A percentile compares a stretch with the other conserved stretches of the same genome.
Conservation (phyloP, 1,140 invertebrate genomes). For the Andrena cerasifolii region DNA sequence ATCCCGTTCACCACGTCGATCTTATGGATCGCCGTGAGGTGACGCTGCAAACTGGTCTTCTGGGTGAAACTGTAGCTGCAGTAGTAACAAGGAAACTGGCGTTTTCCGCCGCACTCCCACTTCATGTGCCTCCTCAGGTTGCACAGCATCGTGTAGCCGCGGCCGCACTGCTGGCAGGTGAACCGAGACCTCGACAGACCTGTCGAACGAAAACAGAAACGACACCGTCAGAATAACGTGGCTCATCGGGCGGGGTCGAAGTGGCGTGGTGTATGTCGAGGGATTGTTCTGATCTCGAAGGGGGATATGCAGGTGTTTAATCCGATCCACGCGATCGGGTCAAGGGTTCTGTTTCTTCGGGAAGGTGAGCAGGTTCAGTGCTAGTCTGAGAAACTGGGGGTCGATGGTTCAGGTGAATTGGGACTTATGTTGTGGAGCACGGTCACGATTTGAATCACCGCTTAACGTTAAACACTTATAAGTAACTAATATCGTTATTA, state of each 20-base stretch:
- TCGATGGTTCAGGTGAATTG: too few relatives aligned
- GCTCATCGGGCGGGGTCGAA: not conserved
- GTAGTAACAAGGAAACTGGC: conserved; percentile 74
- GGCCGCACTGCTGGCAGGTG: conserved; percentile 70
- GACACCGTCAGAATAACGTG: conserved; percentile 1
- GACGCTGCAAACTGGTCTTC: conserved; percentile 75
- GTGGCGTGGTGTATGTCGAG: not conserved
- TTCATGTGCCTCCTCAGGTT: conserved; percentile 76
- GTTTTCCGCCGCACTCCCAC: conserved; percentile 78
- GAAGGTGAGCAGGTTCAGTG: too few relatives aligned
- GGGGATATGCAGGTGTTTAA: too few relatives aligned
- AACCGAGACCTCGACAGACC: conserved; percentile 55
- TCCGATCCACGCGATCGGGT: too few relatives aligned
- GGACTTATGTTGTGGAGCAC: too few relatives aligned
- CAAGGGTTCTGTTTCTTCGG: too few relatives aligned
- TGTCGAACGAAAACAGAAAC: conserved; percentile 51
- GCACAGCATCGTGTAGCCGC: conserved; percentile 71
- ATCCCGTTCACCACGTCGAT: conserved; percentile 45
- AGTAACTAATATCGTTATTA: too few relatives aligned
- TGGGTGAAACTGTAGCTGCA: conserved; percentile 76
- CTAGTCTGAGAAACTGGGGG: too few relatives aligned
- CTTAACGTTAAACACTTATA: too few relatives aligned
- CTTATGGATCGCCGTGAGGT: conserved; percentile 69
- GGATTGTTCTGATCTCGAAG: not conserved
- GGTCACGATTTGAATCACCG: too few relatives aligned